Base-by-base conservation (phyloP, 1,140 invertebrate species). In the Megalopta genalis region DNA sequence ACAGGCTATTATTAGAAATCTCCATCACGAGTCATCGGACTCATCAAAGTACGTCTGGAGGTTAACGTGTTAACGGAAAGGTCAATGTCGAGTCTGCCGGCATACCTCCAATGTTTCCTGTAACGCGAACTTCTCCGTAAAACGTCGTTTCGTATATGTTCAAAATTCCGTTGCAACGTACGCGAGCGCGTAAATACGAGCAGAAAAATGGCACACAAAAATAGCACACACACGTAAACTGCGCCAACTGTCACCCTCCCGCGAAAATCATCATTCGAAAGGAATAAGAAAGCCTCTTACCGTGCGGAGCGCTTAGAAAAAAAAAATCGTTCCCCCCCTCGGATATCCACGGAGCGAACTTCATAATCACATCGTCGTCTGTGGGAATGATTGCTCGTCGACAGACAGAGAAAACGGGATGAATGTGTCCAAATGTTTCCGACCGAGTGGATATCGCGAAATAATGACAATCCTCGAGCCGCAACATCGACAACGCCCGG, bases 391-490 rank as follows among this genome's bases (percentile, higher is more conserved):
- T 81, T 64, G n/a, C 27, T 64, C 59, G 57, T 67, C 60, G 62
- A 70, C 60, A 70, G 32, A 66, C 23, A 72, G 49, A 72, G 75
- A 80, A 27, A 62, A 75, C 10, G 14, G 59, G 66, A 68, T 23
- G 60, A 91, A 92, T 91, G 90, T 90, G 91, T 89, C 87, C 87
- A 90, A 92, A 91, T 89, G 89, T 92, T 92, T 92, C 89, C 89
- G 89, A 78, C 86, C 78, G 89, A 88, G 76, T 85, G 89, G 85
- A 90, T 85, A 91, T 92, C 88, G 89, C 90, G 87, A 91, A 93
- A 93, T 92, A 92, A 92, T 90, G 91, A 92, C 89, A 89, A 92
- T 90, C 86, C 82, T 74, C 69, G 73, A 72, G 80, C 84, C 84
- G 82, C 85, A 81, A 80, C 81, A 88, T 62, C 85, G 83, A 88